Evolutionary conservation across 2,888 invertebrate species (phyloP).

Genomic region (Pteria penguin): DNA sequence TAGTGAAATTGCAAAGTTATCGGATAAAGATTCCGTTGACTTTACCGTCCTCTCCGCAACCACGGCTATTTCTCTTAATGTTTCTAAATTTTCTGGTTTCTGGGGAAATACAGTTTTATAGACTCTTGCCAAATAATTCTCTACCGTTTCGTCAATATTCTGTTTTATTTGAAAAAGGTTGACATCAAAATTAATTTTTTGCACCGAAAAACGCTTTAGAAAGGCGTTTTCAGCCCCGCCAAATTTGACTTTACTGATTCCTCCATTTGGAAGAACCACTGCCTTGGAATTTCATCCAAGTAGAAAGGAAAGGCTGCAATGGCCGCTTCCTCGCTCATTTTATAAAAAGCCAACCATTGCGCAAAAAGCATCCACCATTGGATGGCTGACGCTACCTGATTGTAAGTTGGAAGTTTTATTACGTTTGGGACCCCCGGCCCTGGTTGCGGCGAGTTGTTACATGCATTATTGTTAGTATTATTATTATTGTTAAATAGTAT

Average conservation of each 20-base stretch:
- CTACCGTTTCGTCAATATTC: constrained; percentile 8
- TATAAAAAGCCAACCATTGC: background rate
- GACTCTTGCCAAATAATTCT: constrained; percentile 1
- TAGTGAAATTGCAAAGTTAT: background rate
- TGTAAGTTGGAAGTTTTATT: background rate
- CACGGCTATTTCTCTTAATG: constrained; percentile 11
- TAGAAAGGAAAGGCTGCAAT: constrained; percentile 6
- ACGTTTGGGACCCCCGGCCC: constrained; percentile 1
- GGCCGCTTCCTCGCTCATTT: background rate
- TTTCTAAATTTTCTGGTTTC: background rate
- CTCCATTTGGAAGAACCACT: background rate
- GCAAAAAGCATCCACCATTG: background rate
- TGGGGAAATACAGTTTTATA: background rate
- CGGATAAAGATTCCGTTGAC: background rate
- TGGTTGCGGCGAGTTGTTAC: too few species aligned
- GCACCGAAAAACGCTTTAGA: background rate
- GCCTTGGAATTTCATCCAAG: background rate
- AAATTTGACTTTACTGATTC: background rate
- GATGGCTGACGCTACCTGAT: background rate
- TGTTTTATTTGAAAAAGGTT: background rate
- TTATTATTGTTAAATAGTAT: too few species aligned
- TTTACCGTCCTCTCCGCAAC: background rate
- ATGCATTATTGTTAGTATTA: too few species aligned
- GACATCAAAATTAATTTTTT: background rate
- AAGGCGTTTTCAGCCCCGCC: background rate